Evolutionary conservation across 2,888 invertebrate genomes (phyloP).

Genomic region (Gandaritis pyraliata): DNA sequence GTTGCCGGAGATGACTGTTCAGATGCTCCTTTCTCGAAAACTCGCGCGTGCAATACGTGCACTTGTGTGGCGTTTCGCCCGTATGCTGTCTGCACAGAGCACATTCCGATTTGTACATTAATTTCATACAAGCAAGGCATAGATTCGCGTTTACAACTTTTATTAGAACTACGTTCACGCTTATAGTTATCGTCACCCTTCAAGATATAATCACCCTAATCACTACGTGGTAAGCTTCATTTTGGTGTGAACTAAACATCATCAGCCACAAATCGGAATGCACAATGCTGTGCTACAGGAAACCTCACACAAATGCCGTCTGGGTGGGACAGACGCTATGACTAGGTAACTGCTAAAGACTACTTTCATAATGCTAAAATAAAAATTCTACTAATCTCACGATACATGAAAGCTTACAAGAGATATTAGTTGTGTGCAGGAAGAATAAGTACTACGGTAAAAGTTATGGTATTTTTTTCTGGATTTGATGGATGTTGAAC

Average conservation of each 20-base stretch:
- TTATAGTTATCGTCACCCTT: conserved; percentile 3
- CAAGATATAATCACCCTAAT: conserved; percentile 12
- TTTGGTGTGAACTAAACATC: conserved; percentile 22
- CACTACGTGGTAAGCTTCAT: conserved; percentile 24
- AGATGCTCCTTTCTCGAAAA: conserved; percentile 93
- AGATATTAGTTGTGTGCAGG: conserved; percentile 10
- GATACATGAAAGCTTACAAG: neutral
- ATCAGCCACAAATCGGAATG: conserved; percentile 74
- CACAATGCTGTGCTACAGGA: conserved; percentile 80
- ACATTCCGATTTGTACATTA: conserved; percentile 74
- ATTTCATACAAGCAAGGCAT: conserved; percentile 32
- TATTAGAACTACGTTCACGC: conserved; percentile 13
- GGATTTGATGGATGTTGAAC: neutral
- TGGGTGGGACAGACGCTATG: conserved; percentile 20
- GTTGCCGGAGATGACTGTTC: conserved; percentile 92
- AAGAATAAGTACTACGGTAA: conserved; percentile 3
- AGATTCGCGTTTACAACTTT: conserved; percentile 8
- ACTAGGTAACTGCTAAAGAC: conserved; percentile 6
- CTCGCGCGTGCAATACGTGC: conserved; percentile 84
- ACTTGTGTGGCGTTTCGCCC: conserved; percentile 92
- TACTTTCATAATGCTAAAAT: conserved; percentile 22
- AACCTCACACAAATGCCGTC: conserved; percentile 77
- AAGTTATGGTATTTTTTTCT: neutral
- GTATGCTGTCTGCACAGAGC: conserved; percentile 88
- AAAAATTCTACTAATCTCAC: conserved; percentile 1